Conservation (phyloP, 2,113 vertebrate genomes). For the Podilymbus podiceps region DNA sequence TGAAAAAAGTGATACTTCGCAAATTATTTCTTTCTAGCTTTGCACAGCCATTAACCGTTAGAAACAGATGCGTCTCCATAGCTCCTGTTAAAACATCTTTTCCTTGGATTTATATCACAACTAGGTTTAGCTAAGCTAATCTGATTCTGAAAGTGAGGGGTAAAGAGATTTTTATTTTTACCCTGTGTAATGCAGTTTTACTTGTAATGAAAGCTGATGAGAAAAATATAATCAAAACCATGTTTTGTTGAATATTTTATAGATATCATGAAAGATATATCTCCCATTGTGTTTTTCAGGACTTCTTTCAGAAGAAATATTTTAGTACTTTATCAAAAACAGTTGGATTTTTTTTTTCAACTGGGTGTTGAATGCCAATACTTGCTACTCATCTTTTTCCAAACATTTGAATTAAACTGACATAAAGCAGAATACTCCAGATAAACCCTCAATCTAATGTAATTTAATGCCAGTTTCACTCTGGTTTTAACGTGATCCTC, state of each 20-base stretch:
- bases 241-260: not conserved
- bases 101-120: not conserved
- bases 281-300: not conserved
- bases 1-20: not conserved
- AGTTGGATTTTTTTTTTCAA: not conserved
- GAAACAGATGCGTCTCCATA: not conserved
- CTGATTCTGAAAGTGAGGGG: not conserved
- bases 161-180: not conserved
- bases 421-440: not conserved
- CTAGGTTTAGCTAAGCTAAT: not conserved
- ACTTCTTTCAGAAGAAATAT: not conserved
- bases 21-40: not conserved
- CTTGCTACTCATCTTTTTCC: not conserved
- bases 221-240: slow-evolving; percentile 22
- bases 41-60: not conserved
- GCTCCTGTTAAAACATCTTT: not conserved
- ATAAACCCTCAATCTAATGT: not conserved
- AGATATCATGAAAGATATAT: not conserved
- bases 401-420: not conserved
- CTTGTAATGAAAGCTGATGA: not conserved
- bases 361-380: not conserved
- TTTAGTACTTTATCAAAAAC: slow-evolving; percentile 11
- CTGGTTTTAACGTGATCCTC: not conserved
- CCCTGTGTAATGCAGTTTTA: not conserved
- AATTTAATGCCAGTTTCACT: not conserved